Evolutionary conservation across 1,140 invertebrate genomes (phyloP).

Genomic region (Vollenhovia emeryi): DNA sequence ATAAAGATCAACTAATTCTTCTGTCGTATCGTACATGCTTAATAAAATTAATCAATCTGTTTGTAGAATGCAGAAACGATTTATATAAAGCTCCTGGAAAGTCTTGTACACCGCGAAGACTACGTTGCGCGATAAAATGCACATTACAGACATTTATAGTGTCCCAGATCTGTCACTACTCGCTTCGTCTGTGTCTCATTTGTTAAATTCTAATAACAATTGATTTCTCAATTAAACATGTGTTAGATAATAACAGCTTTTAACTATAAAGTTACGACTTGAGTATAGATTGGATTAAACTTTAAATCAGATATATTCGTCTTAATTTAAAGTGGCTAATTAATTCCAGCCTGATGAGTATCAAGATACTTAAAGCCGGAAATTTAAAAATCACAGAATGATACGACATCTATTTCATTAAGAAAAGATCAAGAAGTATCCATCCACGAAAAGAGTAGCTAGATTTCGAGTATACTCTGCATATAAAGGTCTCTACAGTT

Average conservation of each 20-base stretch:
- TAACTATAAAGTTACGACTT: neutral
- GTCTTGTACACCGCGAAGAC: neutral
- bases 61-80: too few species aligned
- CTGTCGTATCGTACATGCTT: neutral
- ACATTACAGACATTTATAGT: neutral
- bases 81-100: too few species aligned
- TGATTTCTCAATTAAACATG: neutral
- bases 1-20: neutral
- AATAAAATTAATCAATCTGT: neutral
- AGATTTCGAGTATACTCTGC: constrained; percentile 17
- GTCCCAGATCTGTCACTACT: constrained; percentile 13
- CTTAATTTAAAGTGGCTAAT: neutral
- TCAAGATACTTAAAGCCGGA: neutral
- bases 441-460: neutral
- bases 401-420: neutral
- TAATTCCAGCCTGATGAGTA: neutral
- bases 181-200: neutral
- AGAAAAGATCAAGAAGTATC: neutral
- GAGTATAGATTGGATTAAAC: neutral
- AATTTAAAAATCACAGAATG: neutral
- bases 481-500: constrained; percentile 32
- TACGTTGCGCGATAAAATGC: neutral
- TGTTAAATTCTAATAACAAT: neutral
- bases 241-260: neutral
- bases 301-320: neutral